A percentile compares a stretch with the other conserved stretches of the same genome.
phyloP scores from a whole-genome alignment of 2,888 invertebrate species.

The Caenorhabditis angaria region DNA sequence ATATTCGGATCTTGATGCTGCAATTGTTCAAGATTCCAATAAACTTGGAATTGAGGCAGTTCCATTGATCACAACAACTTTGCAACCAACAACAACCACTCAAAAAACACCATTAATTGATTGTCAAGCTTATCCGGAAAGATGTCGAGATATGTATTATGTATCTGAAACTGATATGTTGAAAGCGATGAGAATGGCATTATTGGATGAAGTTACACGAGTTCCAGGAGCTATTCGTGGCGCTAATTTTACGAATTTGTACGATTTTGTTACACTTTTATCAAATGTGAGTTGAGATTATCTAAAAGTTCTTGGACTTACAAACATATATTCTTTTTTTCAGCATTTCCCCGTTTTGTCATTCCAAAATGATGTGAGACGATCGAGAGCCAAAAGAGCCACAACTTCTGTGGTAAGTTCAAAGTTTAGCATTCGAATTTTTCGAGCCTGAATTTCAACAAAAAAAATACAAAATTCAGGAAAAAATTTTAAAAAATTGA shows the following conservation, averaged over 20 bases:
- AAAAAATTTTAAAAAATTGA: no score
- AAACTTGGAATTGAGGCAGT: conserved; percentile 20
- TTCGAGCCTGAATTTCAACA: no score
- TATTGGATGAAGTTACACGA: conserved; percentile 66
- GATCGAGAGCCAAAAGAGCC: conserved; percentile 44
- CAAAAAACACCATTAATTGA: conserved; percentile 57
- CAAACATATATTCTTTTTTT: conserved; percentile 25
- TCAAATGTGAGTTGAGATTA: conserved; percentile 66
- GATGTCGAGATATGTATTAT: conserved; percentile 68
- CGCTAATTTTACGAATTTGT: conserved; percentile 65
- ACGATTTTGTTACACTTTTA: conserved; percentile 66
- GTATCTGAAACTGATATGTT: conserved; percentile 72
- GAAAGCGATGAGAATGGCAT: conserved; percentile 67
- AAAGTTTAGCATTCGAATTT: not conserved
- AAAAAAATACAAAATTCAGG: no score
- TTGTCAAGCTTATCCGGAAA: conserved; percentile 63
- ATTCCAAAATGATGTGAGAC: conserved; percentile 58
- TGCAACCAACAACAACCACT: conserved; percentile 55
- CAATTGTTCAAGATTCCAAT: conserved; percentile 42
- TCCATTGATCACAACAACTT: conserved; percentile 49
- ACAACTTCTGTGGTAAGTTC: conserved; percentile 56
- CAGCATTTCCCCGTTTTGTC: conserved; percentile 70
- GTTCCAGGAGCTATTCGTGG: conserved; percentile 58
- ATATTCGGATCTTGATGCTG: conserved; percentile 48
- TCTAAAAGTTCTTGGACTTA: not conserved